phyloP scores from a whole-genome alignment of 1,140 invertebrate genomes.

The Panulirus ornatus region DNA sequence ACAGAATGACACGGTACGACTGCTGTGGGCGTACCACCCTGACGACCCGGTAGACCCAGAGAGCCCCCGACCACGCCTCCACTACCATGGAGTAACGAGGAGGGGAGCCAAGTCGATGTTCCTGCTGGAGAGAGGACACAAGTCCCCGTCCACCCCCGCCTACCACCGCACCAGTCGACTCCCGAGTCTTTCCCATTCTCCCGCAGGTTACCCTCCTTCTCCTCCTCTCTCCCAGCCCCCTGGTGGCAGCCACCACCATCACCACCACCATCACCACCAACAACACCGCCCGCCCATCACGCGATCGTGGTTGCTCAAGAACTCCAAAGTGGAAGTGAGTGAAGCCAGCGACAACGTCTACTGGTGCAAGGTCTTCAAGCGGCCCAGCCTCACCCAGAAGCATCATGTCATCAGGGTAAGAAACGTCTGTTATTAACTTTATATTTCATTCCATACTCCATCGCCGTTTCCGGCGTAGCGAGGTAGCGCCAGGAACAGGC shows the following conservation, averaged over 20 bases:
- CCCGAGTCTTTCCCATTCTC: no score
- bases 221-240: background rate
- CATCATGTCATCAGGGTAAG: constrained; percentile 76
- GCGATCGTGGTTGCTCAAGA: constrained; percentile 57
- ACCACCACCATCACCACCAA: constrained; percentile 45
- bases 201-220: no score
- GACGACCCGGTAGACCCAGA: constrained; percentile 75
- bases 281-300: constrained; percentile 10
- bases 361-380: constrained; percentile 76
- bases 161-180: background rate
- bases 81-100: constrained; percentile 69
- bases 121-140: constrained; percentile 66
- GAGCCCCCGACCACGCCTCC: constrained; percentile 74
- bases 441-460: no score
- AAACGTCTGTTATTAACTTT: no score
- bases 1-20: constrained; percentile 76
- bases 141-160: background rate
- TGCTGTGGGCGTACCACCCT: constrained; percentile 76
- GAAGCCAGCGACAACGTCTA: constrained; percentile 71
- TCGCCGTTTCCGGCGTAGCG: no score
- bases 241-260: constrained; percentile 12
- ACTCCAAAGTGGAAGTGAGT: constrained; percentile 60
- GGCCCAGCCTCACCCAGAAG: constrained; percentile 71
- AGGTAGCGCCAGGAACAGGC: no score
- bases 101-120: constrained; percentile 72